Evolutionary conservation across 2,797 vertebrate genomes (phyloP), one percentile per base, ranked within the genome.

Genomic region (Myotis findleyi): DNA sequence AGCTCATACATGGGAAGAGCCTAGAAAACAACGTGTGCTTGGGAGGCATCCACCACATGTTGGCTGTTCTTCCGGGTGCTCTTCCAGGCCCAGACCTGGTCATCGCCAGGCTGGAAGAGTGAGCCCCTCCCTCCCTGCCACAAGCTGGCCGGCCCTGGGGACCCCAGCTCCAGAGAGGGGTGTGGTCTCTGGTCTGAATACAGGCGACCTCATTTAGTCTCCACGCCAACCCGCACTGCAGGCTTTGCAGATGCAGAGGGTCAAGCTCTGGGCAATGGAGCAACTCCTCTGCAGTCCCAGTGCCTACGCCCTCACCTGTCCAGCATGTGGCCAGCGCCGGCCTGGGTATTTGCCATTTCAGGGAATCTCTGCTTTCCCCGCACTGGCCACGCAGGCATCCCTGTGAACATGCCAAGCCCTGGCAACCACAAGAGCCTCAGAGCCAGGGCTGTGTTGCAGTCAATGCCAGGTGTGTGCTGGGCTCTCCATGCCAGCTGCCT

Each of bases 61-160:
- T 7, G 17, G 47, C 14, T 21, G 12, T 21, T 25, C 76, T 1
- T 21, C 6, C 47, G 3, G 30, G 53, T 3, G 30, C 51, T 59
- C 25, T 5, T 33, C 3, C 7, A 66, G 0, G 9, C 36, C 38
- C 17, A 14, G 14, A 30, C 1, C 62, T 0, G 4, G 69, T 20
- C 18, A 2, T 7, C 1, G 1, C 59, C 44, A 36, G 44, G n/a
- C 36, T 75, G 33, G 23, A n/a, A 33, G 25, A 7, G 69, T 41
- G 55, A 75, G 30, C 47, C 62, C 38, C 69, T 23, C 18, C 18
- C 7, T 49, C 57, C n/a, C 92, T 17, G 18, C 23, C 77, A 38
- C 47, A 5, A 55, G 57, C 27, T 17, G 20, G 57, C 38, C 57
- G 75, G 80, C 27, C 69, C 68, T 51, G 44, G 33, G 20, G 69